Base-by-base conservation (phyloP, 2,888 invertebrate species). In the Eudasyphora cyanicolor region DNA sequence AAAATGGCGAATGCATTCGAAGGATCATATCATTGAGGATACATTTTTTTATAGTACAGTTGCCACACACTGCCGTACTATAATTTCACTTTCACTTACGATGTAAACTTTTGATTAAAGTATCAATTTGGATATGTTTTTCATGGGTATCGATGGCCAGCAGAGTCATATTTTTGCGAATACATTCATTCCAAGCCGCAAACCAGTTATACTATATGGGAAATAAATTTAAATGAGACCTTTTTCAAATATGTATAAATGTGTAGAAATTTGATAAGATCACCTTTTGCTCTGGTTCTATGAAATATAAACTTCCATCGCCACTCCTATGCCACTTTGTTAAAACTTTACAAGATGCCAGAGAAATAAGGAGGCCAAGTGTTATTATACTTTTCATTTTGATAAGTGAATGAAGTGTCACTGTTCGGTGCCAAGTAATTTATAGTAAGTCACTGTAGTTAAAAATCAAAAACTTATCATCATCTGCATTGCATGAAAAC, bases 241-340 rank as follows among this genome's bases (percentile, higher is more conserved):
- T 10, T 49, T 4, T 12, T 2, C 4, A n/a, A 32, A 29, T 35
- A 8, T 27, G 19, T 4, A n/a, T 14, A 57, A 38, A 19, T 35
- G 5, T 32, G n/a, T 7, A 32, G 8, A 32, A 32, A 32, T 32
- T n/a, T n/a, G n/a, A n/a, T n/a, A n/a, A n/a, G n/a, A n/a, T 45
- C 51, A 79, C 79, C 42, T 79, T 82, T 82, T 14, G 3, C 8
- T 12, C 42, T 75, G 42, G 19, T 71, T 82, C 82, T 24, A 82
- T 70, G 64, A 62, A 82, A 38, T 70, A 82, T 71, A 42, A 69
- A 54, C 82, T 82, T 42, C 82, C 82, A 45, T 82, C 82, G 5
- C 79, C 75, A 79, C 78, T 82, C 42, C 70, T 75, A 35, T 54
- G 71, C 75, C 49, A 49, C 19, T 49, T 49, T 17, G n/a, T n/a